Conservation (phyloP, 1,140 invertebrate species). For the Zaprionus lachaisei region DNA sequence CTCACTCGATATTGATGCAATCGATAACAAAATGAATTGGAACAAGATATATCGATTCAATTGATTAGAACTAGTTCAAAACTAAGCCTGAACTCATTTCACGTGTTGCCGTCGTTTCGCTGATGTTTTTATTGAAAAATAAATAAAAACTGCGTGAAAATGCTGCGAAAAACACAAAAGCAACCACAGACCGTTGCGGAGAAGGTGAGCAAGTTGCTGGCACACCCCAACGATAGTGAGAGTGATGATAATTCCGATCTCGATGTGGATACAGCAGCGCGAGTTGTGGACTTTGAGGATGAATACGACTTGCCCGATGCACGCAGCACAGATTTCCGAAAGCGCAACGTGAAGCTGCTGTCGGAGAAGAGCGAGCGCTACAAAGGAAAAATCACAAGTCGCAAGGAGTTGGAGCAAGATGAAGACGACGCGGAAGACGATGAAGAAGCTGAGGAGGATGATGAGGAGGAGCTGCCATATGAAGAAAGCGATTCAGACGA, state of each 20-base stretch:
- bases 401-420: constrained; percentile 85
- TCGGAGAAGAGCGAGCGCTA: constrained; percentile 90
- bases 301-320: constrained; percentile 86
- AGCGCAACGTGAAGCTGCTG: constrained; percentile 87
- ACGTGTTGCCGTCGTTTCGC: constrained; percentile 30
- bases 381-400: constrained; percentile 88
- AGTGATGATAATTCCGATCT: constrained; percentile 60
- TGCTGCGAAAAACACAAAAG: constrained; percentile 70
- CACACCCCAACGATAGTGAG: constrained; percentile 68
- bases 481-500: constrained; percentile 74
- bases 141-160: constrained; percentile 40
- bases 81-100: constrained; percentile 4
- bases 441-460: constrained; percentile 44
- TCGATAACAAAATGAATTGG: background rate
- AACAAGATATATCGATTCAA: background rate
- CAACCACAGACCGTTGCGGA: constrained; percentile 68
- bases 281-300: constrained; percentile 84
- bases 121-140: constrained; percentile 24
- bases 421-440: constrained; percentile 57
- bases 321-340: constrained; percentile 87
- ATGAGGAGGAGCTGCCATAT: constrained; percentile 58
- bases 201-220: constrained; percentile 64
- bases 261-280: constrained; percentile 63
- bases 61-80: background rate
- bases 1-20: background rate